Conservation (phyloP, 1,140 invertebrate species). For the Batillaria attramentaria region DNA sequence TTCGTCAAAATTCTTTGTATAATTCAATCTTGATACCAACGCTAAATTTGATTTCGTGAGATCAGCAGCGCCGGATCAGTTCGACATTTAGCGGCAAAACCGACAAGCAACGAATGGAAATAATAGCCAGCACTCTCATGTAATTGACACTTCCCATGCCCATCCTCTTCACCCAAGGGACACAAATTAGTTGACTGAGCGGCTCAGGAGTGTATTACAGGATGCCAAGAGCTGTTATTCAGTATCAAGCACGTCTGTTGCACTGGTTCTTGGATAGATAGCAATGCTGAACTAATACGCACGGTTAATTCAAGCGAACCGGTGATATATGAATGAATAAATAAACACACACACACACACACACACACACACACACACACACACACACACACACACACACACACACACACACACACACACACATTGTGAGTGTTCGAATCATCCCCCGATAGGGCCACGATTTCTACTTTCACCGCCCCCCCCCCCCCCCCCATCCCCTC, state of each 20-base stretch:
- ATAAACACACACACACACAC: neutral
- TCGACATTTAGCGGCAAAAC: too few relatives aligned
- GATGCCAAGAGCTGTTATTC: neutral
- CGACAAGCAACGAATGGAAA: too few relatives aligned
- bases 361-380: constrained; percentile 14
- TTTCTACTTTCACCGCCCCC: too few relatives aligned
- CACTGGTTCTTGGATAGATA: neutral
- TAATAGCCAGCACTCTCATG: too few relatives aligned
- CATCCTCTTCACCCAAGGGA: neutral
- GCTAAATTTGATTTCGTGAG: neutral
- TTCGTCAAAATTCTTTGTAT: neutral
- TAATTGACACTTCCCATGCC: too few relatives aligned
- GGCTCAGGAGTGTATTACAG: neutral
- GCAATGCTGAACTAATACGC: neutral
- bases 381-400: constrained; percentile 1
- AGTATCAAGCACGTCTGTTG: neutral
- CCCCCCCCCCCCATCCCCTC: too few relatives aligned
- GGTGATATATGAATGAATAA: neutral
- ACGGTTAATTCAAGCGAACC: neutral
- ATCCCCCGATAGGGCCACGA: too few relatives aligned
- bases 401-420: neutral
- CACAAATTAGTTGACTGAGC: neutral
- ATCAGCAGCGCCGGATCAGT: neutral
- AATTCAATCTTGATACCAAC: neutral
- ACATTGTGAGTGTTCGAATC: too few relatives aligned